Conservation (phyloP, 1,140 invertebrate species). For the Lerema accius region DNA sequence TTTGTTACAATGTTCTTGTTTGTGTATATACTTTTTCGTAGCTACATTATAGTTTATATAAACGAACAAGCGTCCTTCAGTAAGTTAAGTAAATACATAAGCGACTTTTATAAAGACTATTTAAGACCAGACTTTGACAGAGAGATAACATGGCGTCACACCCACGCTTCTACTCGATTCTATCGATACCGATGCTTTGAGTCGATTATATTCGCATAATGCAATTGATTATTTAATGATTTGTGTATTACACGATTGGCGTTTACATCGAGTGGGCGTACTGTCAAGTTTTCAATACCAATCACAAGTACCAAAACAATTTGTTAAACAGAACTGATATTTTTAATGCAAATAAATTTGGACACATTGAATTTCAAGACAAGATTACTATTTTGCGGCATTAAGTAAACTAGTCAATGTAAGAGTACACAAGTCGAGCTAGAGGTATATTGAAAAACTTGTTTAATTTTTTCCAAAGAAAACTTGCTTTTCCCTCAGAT, state of each 20-base stretch:
- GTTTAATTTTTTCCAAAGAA: too few relatives aligned
- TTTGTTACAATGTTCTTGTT: too few relatives aligned
- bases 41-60: neutral
- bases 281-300: constrained; percentile 26
- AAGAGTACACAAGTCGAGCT: too few relatives aligned
- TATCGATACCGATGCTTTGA: constrained; percentile 32
- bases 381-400: too few relatives aligned
- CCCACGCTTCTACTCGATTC: constrained; percentile 24
- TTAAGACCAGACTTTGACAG: constrained; percentile 13
- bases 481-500: too few relatives aligned
- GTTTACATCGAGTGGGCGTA: constrained; percentile 28
- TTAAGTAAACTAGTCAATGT: too few relatives aligned
- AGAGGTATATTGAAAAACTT: too few relatives aligned
- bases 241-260: constrained; percentile 33
- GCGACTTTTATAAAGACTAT: constrained; percentile 7
- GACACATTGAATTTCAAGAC: neutral
- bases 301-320: constrained; percentile 15
- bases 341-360: constrained; percentile 24
- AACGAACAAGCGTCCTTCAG: too few relatives aligned
- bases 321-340: constrained; percentile 13
- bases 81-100: neutral
- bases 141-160: constrained; percentile 27
- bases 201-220: constrained; percentile 34
- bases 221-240: constrained; percentile 35
- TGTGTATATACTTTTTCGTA: too few relatives aligned